phyloP scores from a whole-genome alignment of 2,888 invertebrate genomes.

The Drosophila testacea region DNA sequence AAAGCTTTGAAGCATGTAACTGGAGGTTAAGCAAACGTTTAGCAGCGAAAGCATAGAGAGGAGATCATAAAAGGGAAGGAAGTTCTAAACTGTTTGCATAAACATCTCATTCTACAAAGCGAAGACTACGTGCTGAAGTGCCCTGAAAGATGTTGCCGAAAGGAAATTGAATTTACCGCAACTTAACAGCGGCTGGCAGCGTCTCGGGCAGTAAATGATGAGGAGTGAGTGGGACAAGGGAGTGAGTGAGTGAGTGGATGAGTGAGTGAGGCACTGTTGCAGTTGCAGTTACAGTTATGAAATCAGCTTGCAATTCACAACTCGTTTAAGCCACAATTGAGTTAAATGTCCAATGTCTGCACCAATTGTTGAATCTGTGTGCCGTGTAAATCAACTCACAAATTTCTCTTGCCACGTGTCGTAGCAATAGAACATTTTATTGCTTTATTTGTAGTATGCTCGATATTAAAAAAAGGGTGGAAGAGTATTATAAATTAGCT shows the following conservation, averaged over 20 bases:
- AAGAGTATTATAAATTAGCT: neutral
- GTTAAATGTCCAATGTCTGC: constrained; percentile 20
- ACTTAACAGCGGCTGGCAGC: constrained; percentile 34
- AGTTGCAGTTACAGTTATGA: constrained; percentile 16
- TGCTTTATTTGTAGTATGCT: constrained; percentile 28
- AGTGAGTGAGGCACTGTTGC: constrained; percentile 10
- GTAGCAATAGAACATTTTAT: constrained; percentile 33
- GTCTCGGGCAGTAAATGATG: neutral
- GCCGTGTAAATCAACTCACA: constrained; percentile 8
- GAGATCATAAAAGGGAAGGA: neutral
- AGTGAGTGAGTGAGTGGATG: no score
- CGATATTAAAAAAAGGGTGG: neutral
- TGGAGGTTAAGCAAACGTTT: constrained; percentile 72
- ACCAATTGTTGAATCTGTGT: constrained; percentile 23
- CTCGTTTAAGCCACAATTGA: constrained; percentile 50
- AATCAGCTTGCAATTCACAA: constrained; percentile 52
- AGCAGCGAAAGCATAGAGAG: constrained; percentile 41
- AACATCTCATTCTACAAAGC: constrained; percentile 55
- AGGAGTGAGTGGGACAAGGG: no score
- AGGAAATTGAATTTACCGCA: constrained; percentile 65
- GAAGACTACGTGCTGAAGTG: constrained; percentile 70
- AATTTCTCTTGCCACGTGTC: constrained; percentile 41
- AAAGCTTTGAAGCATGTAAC: constrained; percentile 46
- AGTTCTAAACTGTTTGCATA: constrained; percentile 71
- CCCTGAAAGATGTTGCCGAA: constrained; percentile 54